phyloP scores from a whole-genome alignment of 2,888 invertebrate genomes.

The Scaeva pyrastri region DNA sequence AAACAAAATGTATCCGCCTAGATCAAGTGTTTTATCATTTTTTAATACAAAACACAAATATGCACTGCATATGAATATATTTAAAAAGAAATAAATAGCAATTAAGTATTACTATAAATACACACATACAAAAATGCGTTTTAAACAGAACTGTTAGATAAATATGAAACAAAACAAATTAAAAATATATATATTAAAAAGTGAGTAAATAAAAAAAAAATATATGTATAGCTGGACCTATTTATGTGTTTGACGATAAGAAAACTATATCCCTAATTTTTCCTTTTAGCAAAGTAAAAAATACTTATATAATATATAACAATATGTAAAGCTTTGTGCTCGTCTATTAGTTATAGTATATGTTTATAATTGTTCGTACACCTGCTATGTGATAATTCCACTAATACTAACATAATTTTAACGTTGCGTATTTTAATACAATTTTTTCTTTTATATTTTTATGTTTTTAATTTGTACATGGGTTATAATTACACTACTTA shows the following conservation, averaged over 20 bases:
- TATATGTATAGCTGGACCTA: conserved; percentile 53
- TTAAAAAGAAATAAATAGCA: conserved; percentile 4
- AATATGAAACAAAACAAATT: conserved; percentile 39
- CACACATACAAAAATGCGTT: conserved; percentile 31
- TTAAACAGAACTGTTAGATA: conserved; percentile 57
- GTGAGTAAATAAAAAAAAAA: conserved; percentile 28
- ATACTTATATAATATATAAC: not conserved
- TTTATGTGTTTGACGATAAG: conserved; percentile 51
- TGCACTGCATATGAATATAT: conserved; percentile 49
- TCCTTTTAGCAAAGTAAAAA: conserved; percentile 10
- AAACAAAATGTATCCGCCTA: conserved; percentile 44
- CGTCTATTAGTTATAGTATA: conserved; percentile 19
- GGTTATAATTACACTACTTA: not conserved
- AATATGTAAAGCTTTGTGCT: conserved; percentile 19
- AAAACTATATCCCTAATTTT: conserved; percentile 15
- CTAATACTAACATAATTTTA: not conserved
- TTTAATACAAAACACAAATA: conserved; percentile 54
- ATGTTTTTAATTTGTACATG: not conserved
- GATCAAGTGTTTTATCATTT: conserved; percentile 42
- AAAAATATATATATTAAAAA: conserved; percentile 20
- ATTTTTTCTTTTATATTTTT: not conserved
- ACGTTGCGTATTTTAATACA: not conserved
- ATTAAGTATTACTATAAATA: conserved; percentile 43
- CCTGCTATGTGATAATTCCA: not conserved
- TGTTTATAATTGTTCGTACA: not conserved